Conservation (phyloP, 2,113 vertebrate species). For the Mus pahari region DNA sequence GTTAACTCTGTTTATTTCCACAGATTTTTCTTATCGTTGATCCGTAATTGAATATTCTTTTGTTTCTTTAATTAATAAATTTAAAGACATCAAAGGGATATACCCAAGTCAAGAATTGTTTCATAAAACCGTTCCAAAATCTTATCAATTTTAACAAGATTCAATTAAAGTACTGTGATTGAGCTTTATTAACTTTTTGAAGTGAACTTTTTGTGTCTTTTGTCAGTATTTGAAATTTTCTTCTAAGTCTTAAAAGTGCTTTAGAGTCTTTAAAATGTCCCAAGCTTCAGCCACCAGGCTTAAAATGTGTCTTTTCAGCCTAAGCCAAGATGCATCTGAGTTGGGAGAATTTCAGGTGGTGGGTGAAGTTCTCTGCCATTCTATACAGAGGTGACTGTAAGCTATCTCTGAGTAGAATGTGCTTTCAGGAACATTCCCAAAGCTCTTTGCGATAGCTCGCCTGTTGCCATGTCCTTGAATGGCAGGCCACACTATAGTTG, state of each 20-base stretch:
- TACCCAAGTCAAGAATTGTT: not conserved
- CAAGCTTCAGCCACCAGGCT: not conserved
- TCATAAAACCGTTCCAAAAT: not conserved
- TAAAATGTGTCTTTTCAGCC: not conserved
- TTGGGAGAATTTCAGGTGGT: no score
- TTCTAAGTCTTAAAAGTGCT: not conserved
- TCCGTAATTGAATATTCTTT: not conserved
- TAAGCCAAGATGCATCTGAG: not conserved
- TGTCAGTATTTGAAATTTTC: not conserved
- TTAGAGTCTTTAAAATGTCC: not conserved
- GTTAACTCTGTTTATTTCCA: not conserved
- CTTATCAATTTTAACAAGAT: not conserved
- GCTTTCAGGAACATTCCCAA: not conserved
- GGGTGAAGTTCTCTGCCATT: not conserved
- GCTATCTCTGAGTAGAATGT: accelerated
- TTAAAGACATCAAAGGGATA: not conserved
- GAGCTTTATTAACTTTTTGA: not conserved
- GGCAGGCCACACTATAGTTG: not conserved
- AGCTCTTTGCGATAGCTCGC: accelerated
- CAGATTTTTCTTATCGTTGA: not conserved
- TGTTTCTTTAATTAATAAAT: not conserved
- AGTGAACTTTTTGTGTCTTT: not conserved
- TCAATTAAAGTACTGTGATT: not conserved
- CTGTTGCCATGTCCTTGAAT: accelerated
- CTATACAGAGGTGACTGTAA: not conserved